Evolutionary conservation across 2,888 invertebrate genomes (phyloP), one percentile per base, ranked within the genome.

Genomic region (Protophormia terraenovae): DNA sequence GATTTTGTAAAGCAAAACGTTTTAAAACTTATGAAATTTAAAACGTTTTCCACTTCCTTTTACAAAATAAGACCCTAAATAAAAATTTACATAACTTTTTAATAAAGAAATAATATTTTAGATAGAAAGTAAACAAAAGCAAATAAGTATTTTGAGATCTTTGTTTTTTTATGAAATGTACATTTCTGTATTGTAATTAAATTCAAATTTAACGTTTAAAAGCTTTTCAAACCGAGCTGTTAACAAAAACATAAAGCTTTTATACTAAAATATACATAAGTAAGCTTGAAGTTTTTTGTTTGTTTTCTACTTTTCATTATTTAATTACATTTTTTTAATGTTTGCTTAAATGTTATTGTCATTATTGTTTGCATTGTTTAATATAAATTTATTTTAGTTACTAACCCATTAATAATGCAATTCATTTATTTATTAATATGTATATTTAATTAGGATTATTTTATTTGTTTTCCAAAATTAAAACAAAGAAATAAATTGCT

Each of bases 321-420:
- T 16, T 67, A 32, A 12, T 47, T 60, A n/a, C n/a, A n/a, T n/a
- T n/a, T n/a, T n/a, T n/a, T n/a, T n/a, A n/a, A n/a, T n/a, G n/a
- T n/a, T 81, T 82, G 73, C 78, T 82, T 85, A 81, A 78, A 78
- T 64, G 58, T 85, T 85, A 85, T 85, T 85, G 85, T 85, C 85
- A 82, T 78, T 66, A 85, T 75, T 60, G 12, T 81, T 78, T 82
- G 78, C 73, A 85, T 85, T 73, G 62, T 35, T 72, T 53, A 62
- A 53, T 29, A 29, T 66, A 6, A 32, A 22, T 64, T 62, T 32
- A 41, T 8, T 72, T 72, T n/a, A 41, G 19, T 50, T 50, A 47
- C 45, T 69, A 69, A 14, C 8, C 16, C 16, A 64, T 71, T 64
- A 45, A 10, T 38, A 73, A 73, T 50, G 47, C 24, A 72, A 64